Percentiles rank a stretch among this genome's conserved stretches.
Conservation (phyloP, 2,797 vertebrate species). For the Phalanger gymnotis region DNA sequence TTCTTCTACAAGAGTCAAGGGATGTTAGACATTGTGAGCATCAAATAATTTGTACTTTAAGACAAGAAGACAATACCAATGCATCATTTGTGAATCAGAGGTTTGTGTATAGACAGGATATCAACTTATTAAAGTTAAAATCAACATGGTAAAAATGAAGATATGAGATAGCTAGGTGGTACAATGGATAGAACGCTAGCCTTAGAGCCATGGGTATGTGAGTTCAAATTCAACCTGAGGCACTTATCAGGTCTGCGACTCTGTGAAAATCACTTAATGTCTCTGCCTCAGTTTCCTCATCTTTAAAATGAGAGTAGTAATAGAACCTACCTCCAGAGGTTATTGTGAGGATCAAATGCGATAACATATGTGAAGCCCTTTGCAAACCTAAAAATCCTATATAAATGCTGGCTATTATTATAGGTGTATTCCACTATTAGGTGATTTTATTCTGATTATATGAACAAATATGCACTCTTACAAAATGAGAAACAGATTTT, state of each 20-base stretch:
- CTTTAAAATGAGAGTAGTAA: neutral
- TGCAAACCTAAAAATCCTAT: neutral
- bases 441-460: neutral
- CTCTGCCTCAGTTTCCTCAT: neutral
- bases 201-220: neutral
- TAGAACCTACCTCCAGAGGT: neutral
- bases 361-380: neutral
- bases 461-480: neutral
- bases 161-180: neutral
- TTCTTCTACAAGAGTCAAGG: neutral
- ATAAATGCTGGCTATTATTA: neutral
- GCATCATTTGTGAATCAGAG: neutral
- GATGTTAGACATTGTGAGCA: neutral
- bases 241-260: neutral
- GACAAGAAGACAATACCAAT: neutral
- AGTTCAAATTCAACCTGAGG: neutral
- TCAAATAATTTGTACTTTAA: neutral
- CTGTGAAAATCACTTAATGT: neutral
- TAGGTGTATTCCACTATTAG: neutral
- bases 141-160: neutral
- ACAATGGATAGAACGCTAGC: neutral
- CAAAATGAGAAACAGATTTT: neutral
- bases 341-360: neutral
- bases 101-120: neutral
- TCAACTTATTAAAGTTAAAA: neutral